A percentile compares a stretch with the other conserved stretches of the same genome.
Conservation (phyloP, 1,140 invertebrate genomes). For the Heterodera carotae region DNA sequence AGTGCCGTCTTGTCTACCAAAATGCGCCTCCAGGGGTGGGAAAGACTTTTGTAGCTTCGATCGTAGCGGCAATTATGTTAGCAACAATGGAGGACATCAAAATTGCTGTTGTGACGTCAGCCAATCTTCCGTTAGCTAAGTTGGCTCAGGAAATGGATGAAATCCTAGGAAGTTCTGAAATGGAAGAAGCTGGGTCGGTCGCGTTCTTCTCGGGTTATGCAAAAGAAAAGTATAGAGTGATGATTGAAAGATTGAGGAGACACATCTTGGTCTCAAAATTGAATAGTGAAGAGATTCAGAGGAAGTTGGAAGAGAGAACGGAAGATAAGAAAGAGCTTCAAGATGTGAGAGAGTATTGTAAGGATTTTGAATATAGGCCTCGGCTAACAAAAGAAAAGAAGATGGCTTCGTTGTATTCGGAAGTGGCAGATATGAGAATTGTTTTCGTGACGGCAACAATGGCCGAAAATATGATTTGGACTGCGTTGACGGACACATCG, state of each 20-base stretch:
- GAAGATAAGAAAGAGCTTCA: not conserved
- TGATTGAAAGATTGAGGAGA: not conserved
- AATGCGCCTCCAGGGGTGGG: not conserved
- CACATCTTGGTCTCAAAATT: slow-evolving; percentile 13
- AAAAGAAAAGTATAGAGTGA: not conserved
- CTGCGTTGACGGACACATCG: not conserved
- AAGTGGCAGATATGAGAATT: not conserved
- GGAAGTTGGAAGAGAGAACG: not conserved
- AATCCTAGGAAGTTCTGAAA: not conserved
- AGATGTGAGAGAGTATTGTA: not conserved
- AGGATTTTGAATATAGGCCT: not conserved
- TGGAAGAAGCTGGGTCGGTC: not conserved
- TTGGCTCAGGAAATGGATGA: not conserved
- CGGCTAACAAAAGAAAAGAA: slow-evolving; percentile 1
- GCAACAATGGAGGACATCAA: not conserved
- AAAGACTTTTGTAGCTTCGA: not conserved
- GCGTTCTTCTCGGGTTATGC: slow-evolving; percentile 6
- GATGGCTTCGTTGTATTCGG: slow-evolving; percentile 4
- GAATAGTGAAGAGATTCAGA: not conserved
- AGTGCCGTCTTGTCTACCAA: not conserved
- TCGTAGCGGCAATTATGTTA: not conserved
- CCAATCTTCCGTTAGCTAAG: not conserved
- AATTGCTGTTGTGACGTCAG: not conserved
- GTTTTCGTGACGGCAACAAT: not conserved
- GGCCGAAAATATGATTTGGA: not conserved